A percentile compares a stretch with the other conserved stretches of the same genome.
Conservation (phyloP, 2,888 invertebrate genomes). For the Drosophila niveifrons region DNA sequence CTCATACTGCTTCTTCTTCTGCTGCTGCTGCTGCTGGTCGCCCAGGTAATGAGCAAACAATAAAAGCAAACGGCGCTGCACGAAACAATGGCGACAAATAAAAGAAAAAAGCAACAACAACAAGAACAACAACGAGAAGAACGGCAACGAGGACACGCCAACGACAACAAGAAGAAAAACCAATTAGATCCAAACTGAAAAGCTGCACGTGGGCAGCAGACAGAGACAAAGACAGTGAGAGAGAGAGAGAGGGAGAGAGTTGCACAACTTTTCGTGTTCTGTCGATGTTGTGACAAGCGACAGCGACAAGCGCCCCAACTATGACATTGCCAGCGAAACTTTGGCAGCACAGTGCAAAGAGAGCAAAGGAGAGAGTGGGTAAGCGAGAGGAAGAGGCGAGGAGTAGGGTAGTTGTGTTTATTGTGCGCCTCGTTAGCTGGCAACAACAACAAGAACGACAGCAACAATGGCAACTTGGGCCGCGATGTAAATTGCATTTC, state of each 20-base stretch:
- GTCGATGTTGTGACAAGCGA: constrained; percentile 74
- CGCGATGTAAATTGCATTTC: constrained; percentile 77
- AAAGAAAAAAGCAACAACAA: background rate
- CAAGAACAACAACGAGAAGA: background rate
- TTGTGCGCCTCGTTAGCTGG: constrained; percentile 70
- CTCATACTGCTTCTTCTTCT: constrained; percentile 11
- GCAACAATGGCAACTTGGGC: constrained; percentile 57
- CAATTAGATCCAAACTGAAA: constrained; percentile 66
- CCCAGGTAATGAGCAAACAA: constrained; percentile 80
- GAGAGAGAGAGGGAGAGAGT: constrained; percentile 1
- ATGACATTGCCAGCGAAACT: constrained; percentile 21
- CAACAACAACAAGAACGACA: constrained; percentile 42
- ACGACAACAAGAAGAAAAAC: constrained; percentile 52
- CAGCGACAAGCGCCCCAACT: constrained; percentile 20
- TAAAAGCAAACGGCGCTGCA: constrained; percentile 76
- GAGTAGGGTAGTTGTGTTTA: constrained; percentile 38
- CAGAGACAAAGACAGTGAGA: constrained; percentile 18
- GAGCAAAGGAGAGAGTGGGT: background rate
- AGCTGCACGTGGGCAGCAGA: constrained; percentile 25
- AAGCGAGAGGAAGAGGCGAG: background rate
- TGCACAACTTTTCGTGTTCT: constrained; percentile 63
- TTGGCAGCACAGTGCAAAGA: background rate
- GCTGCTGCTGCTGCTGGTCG: constrained; percentile 40
- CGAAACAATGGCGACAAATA: constrained; percentile 70
- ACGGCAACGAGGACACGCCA: constrained; percentile 5